These are phyloP conservation scores for Lipotes vexillifer DNA, from an alignment of 2,113 vertebrate species.

Conservation along the genomic window DNA sequence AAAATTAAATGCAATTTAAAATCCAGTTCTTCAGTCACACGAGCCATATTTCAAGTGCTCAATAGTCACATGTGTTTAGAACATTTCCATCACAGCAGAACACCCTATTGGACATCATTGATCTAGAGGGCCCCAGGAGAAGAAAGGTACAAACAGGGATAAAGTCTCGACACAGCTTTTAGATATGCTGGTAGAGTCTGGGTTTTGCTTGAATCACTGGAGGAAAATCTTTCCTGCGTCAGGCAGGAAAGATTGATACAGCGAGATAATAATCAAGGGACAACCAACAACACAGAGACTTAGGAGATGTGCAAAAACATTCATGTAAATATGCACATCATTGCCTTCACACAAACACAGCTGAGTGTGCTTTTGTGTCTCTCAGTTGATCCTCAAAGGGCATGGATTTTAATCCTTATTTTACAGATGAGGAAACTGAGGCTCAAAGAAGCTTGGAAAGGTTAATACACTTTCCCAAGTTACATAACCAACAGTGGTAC, in stretches of 20 bases:
- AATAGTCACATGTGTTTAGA: not conserved
- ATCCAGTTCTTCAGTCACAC: not conserved
- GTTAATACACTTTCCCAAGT: not conserved
- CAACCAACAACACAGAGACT: not conserved
- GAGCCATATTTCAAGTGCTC: not conserved
- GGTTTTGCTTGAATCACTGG: not conserved
- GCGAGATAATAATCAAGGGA: not conserved
- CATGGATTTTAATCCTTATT: not conserved
- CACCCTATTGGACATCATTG: not conserved
- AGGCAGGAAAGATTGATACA: not conserved
- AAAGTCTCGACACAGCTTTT: not conserved
- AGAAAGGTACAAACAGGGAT: not conserved
- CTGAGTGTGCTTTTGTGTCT: not conserved
- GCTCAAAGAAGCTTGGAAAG: not conserved
- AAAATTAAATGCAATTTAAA: not conserved
- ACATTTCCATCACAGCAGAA: not conserved
- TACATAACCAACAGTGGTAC: not conserved
- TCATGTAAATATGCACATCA: not conserved
- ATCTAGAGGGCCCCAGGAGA: not conserved
- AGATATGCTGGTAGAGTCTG: not conserved
- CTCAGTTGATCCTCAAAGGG: not conserved
- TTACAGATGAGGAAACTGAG: not conserved
- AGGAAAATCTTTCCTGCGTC: not conserved
- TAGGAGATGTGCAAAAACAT: not conserved
- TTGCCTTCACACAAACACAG: not conserved